phyloP scores from a whole-genome alignment of 2,113 vertebrate species.

The Laticauda laticaudata region DNA sequence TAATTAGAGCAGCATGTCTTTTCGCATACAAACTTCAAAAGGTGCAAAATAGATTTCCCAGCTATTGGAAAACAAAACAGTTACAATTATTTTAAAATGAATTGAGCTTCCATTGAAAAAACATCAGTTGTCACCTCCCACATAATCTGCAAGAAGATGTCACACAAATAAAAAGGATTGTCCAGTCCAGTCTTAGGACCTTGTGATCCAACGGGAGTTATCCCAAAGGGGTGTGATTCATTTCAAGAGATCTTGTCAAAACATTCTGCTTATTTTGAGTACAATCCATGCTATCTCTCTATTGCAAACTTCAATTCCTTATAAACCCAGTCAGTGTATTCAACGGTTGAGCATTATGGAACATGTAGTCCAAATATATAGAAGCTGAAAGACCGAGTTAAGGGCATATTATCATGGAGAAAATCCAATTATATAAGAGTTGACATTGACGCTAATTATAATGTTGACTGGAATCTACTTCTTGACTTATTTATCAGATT shows the following conservation, averaged over 20 bases:
- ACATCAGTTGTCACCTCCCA: background rate
- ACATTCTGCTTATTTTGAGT: background rate
- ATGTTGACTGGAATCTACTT: background rate
- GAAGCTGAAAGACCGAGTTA: background rate
- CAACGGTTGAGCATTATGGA: background rate
- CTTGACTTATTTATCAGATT: background rate
- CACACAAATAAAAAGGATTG: background rate
- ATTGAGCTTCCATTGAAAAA: conserved; percentile 33
- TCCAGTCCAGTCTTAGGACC: background rate
- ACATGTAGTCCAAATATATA: background rate
- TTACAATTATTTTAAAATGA: conserved; percentile 31
- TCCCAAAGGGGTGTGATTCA: background rate
- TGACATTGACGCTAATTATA: background rate
- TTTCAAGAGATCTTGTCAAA: background rate
- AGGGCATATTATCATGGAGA: background rate
- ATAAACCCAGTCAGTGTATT: background rate
- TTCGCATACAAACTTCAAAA: conserved; percentile 43
- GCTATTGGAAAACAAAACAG: conserved; percentile 46
- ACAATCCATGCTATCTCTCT: background rate
- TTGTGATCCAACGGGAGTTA: background rate
- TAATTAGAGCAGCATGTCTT: conserved; percentile 59
- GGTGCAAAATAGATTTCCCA: conserved; percentile 47
- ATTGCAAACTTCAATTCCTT: background rate
- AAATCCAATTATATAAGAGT: background rate
- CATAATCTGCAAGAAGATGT: background rate